Evolutionary conservation across 2,113 vertebrate species (phyloP).

Genomic region (Callorhinus ursinus): DNA sequence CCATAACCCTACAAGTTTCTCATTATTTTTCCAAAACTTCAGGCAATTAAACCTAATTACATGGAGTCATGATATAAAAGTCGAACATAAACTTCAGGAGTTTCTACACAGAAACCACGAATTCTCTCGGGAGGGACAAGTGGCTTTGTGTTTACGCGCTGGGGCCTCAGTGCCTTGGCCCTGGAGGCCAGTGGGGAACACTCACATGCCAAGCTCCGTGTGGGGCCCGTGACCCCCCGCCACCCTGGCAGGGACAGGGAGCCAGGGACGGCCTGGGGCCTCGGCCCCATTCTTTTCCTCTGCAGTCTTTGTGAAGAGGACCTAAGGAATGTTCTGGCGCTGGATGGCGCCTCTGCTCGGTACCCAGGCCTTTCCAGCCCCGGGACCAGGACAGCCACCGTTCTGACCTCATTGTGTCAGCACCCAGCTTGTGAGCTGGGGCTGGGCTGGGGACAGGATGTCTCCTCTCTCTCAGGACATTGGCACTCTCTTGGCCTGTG

Average conservation of each 20-base stretch:
- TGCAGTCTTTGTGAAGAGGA: neutral
- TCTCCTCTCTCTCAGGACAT: neutral
- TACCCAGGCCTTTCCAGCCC: neutral
- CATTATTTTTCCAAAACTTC: neutral
- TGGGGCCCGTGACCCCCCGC: neutral
- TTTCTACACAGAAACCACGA: neutral
- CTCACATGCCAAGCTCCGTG: accelerated
- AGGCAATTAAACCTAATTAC: conserved; percentile 41
- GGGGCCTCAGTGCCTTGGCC: neutral
- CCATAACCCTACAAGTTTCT: neutral
- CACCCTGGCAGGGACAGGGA: neutral
- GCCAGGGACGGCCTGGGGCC: neutral
- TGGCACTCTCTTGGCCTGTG: neutral
- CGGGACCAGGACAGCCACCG: neutral
- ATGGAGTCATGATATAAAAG: neutral
- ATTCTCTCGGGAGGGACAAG: neutral
- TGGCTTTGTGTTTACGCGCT: neutral
- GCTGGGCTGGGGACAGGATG: neutral
- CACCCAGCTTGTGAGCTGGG: neutral
- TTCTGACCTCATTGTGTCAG: neutral
- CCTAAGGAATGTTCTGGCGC: neutral
- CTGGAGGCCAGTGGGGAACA: neutral
- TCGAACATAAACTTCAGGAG: neutral
- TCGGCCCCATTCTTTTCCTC: neutral
- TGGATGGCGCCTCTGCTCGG: neutral